Evolutionary conservation across 2,797 vertebrate genomes (phyloP), one percentile per base, ranked within the genome.

Genomic region (Choloepus didactylus): DNA sequence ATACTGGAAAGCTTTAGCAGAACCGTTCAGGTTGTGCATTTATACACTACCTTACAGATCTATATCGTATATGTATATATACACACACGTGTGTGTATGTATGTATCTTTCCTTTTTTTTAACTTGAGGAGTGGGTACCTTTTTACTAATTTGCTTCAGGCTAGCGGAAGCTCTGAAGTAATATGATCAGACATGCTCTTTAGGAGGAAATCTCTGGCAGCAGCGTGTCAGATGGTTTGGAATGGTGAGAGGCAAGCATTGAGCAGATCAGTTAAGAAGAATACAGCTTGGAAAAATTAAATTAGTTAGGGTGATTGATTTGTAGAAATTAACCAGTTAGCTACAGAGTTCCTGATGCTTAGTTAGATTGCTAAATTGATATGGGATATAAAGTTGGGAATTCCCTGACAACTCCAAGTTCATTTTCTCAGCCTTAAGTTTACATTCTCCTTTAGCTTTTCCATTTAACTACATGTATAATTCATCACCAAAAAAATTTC

Each of bases 221-320:
- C 16, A 38, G 5, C 31, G 44, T 92, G 67, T 35, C 1, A 0
- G n/a, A 70, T 66, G 56, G 21, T 51, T 93, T 66, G 9, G 64
- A 77, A 62, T 85, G 16, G 44, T 4, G 4, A 66, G 51, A 82
- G 29, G n/a, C 25, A 51, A 86, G n/a, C 4, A 1, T 7, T 15
- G 8, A 56, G 75, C 16, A 82, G 31, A 2, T 76, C 31, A 27
- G 5, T 73, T 82, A 35, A 87, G 87, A 93, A 51, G 85, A 93
- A 51, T 66, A 21, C 41, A 72, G 56, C 21, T 87, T 27, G 80
- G 76, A 51, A 77, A 92, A 93, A 77, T 73, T 92, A 49, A 87
- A 93, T 94, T 92, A 46, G n/a, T 92, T 69, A 80, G n/a, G 19
- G 66, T 85, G 62, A 70, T 73, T 91, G 72, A 14, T 1, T 18